Evolutionary conservation across 1,140 invertebrate genomes (phyloP).

Genomic region (Trichogramma pretiosum): DNA sequence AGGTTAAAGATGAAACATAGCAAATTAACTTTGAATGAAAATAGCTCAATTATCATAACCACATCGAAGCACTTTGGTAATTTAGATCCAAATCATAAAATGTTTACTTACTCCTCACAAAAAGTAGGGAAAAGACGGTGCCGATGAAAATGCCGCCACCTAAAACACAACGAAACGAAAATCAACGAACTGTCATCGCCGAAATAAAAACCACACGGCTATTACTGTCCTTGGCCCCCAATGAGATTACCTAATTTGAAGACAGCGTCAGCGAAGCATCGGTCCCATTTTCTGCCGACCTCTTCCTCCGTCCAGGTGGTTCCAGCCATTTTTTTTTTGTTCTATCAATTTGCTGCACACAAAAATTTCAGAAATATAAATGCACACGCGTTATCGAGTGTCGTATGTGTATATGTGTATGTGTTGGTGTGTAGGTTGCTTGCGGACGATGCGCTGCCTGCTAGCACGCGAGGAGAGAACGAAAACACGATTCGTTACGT

Average conservation of each 20-base stretch:
- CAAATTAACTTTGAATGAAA: neutral
- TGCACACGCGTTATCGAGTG: no score
- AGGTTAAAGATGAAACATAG: constrained; percentile 14
- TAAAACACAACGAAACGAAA: constrained; percentile 38
- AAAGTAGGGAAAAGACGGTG: constrained; percentile 58
- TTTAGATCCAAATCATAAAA: no score
- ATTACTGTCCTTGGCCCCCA: no score
- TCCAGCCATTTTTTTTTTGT: constrained; percentile 41
- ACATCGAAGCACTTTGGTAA: neutral
- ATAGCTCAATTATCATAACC: neutral
- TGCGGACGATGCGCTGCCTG: neutral
- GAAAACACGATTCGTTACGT: constrained; percentile 15
- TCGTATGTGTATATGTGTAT: no score
- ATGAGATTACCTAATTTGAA: constrained; percentile 42
- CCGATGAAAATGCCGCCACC: constrained; percentile 61
- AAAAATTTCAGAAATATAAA: no score
- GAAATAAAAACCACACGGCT: no score
- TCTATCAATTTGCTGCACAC: no score
- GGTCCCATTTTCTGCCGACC: constrained; percentile 47
- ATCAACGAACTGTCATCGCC: neutral
- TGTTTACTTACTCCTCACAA: constrained; percentile 46
- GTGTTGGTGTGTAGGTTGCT: no score
- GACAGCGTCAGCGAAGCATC: constrained; percentile 42
- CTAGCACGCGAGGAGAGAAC: neutral
- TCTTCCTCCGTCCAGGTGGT: constrained; percentile 39